Conservation (phyloP, 2,797 vertebrate species). For the Rhinogobio ventralis region DNA sequence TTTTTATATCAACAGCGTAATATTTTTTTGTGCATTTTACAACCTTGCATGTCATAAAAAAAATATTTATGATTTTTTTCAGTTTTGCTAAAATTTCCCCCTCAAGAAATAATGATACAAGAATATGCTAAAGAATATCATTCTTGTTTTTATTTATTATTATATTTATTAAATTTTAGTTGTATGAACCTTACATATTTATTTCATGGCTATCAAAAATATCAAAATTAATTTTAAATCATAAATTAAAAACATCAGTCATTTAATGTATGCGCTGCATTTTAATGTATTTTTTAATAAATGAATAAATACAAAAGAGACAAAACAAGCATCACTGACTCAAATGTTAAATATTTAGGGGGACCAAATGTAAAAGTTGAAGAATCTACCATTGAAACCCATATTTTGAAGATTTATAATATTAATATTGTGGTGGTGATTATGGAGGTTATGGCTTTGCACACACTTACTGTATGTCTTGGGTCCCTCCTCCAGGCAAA, state of each 20-base stretch:
- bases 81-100: background rate
- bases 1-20: background rate
- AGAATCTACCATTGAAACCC: background rate
- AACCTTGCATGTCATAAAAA: background rate
- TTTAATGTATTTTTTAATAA: background rate
- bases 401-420: background rate
- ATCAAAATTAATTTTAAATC: background rate
- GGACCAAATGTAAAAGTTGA: background rate
- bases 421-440: background rate
- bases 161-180: too few relatives aligned
- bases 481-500: slow-evolving; percentile 99
- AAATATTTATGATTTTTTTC: background rate
- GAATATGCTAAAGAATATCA: background rate
- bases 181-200: background rate
- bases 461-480: slow-evolving; percentile 95
- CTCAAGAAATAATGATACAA: too few relatives aligned
- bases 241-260: background rate
- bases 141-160: background rate
- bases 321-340: background rate
- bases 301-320: background rate
- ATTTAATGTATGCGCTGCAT: background rate
- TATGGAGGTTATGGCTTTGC: background rate
- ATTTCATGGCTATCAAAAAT: background rate
- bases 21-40: background rate
- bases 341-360: background rate